A percentile compares a stretch with the other conserved stretches of the same genome.
phyloP scores from a whole-genome alignment of 2,888 invertebrate genomes.

The Diarsia rubi region DNA sequence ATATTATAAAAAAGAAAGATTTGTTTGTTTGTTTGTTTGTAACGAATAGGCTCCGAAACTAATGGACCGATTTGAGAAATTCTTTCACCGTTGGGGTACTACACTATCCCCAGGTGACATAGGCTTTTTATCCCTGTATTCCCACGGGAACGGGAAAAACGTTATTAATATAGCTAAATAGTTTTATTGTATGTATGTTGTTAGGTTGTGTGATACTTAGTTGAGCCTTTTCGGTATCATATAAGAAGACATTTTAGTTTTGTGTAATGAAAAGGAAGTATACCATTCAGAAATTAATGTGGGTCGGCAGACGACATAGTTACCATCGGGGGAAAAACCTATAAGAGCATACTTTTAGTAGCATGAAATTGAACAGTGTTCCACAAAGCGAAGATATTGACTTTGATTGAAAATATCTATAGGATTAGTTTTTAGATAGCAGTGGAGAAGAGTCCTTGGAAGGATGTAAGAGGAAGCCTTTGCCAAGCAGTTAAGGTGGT shows the following conservation, averaged over 20 bases:
- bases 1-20: too few relatives aligned
- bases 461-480: background rate
- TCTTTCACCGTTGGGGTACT: too few relatives aligned
- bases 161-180: background rate
- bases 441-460: background rate
- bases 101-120: too few relatives aligned
- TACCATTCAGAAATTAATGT: background rate
- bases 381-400: background rate
- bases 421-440: too few relatives aligned
- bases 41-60: too few relatives aligned
- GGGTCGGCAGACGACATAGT: too few relatives aligned
- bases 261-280: background rate
- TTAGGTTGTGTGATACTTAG: too few relatives aligned
- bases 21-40: too few relatives aligned
- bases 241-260: background rate
- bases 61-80: too few relatives aligned
- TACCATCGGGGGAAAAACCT: background rate
- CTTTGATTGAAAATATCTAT: background rate
- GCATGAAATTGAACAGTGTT: background rate
- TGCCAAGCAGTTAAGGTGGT: background rate
- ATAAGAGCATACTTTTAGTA: background rate
- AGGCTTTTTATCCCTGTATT: too few relatives aligned
- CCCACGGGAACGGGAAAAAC: too few relatives aligned
- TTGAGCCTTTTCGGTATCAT: background rate
- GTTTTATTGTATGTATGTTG: background rate